Conservation (phyloP, 2,797 vertebrate species). For the Etheostoma nigrum region DNA sequence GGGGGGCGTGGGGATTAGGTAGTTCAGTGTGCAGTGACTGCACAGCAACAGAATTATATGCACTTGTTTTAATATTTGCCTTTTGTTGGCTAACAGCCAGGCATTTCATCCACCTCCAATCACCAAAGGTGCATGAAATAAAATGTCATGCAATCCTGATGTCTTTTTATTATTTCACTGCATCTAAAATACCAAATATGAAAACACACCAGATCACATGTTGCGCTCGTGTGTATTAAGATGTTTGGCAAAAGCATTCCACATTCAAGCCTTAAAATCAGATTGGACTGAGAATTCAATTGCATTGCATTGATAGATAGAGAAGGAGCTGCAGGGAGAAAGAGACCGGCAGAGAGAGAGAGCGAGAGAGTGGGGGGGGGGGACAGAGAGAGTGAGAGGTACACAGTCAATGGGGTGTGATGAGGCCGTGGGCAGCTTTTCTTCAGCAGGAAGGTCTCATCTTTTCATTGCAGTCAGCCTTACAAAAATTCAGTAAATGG, state of each 20-base stretch:
- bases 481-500: constrained; percentile 59
- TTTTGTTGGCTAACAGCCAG: not conserved
- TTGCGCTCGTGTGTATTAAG: constrained; percentile 1
- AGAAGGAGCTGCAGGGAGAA: constrained; percentile 7
- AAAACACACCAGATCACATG: not conserved
- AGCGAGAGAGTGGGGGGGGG: not conserved
- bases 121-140: not conserved
- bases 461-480: constrained; percentile 57
- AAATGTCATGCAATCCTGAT: not conserved
- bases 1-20: too few relatives aligned
- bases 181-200: not conserved
- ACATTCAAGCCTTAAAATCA: constrained; percentile 31
- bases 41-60: not conserved
- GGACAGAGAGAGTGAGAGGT: not conserved
- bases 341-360: constrained; percentile 1
- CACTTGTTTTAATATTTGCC: not conserved
- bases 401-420: constrained; percentile 7
- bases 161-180: not conserved
- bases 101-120: not conserved
- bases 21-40: not conserved
- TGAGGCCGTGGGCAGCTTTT: constrained; percentile 49
- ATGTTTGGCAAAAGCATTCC: constrained; percentile 28
- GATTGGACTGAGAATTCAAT: constrained; percentile 25
- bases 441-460: constrained; percentile 47
- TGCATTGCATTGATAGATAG: constrained; percentile 30